phyloP scores from a whole-genome alignment of 2,113 vertebrate species.

The Piprites chloris region DNA sequence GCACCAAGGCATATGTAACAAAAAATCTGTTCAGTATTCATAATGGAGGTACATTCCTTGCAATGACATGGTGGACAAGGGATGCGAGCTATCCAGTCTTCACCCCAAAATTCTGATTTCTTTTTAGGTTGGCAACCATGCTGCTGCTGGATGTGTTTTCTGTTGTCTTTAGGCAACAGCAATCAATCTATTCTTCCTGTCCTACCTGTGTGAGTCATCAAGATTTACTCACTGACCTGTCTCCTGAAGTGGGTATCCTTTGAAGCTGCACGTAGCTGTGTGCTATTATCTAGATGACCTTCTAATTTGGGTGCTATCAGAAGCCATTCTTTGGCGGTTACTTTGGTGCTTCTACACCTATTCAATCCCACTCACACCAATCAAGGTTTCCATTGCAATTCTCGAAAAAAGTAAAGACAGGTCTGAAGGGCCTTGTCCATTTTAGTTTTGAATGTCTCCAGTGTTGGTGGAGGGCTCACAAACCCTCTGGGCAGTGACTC shows the following conservation, averaged over 20 bases:
- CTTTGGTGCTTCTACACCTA: not conserved
- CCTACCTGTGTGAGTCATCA: not conserved
- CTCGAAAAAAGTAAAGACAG: not conserved
- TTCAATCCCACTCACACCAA: not conserved
- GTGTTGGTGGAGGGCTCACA: not conserved
- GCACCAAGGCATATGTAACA: rapidly evolving
- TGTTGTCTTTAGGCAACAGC: not conserved
- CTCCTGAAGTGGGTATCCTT: not conserved
- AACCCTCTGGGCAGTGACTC: not conserved
- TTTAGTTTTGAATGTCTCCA: not conserved
- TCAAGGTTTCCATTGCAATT: not conserved
- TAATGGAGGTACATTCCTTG: not conserved
- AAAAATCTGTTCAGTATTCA: not conserved
- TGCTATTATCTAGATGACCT: not conserved
- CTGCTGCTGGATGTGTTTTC: not conserved
- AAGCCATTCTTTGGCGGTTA: not conserved
- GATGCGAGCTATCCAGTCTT: not conserved
- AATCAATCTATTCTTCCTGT: not conserved
- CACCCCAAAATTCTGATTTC: not conserved
- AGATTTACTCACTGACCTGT: not conserved
- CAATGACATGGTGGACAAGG: not conserved
- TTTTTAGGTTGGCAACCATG: not conserved
- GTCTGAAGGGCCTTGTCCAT: not conserved
- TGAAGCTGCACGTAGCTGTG: not conserved
- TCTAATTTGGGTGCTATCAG: not conserved